Evolutionary conservation across 2,888 invertebrate genomes (phyloP), one percentile per base, ranked within the genome.

Genomic region (Ornithoptera priamus): DNA sequence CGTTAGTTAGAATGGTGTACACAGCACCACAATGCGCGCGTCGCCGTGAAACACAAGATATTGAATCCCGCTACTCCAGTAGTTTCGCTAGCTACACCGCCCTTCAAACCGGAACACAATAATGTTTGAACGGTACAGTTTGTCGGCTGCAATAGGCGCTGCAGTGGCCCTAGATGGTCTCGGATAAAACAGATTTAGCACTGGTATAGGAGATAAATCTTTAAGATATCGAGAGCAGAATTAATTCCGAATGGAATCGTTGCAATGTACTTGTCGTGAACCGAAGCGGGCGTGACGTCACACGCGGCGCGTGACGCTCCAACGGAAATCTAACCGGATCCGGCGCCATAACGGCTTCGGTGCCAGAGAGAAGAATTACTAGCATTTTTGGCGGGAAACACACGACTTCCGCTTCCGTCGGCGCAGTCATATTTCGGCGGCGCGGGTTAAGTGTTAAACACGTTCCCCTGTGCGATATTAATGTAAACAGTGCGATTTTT

Each of bases 321-420:
- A 73, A 65, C 75, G 77, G 83, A 85, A 85, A 85, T 84, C 82
- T 82, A 81, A 79, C 85, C 85, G 90, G 90, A 89, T 80, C 80
- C 73, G 79, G 76, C 86, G 85, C 85, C 86, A 85, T 87, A 86
- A 86, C 84, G 86, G 88, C 85, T 85, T 85, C 85, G 85, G 85
- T 85, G 85, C 78, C 78, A 82, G 83, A 81, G 84, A 83, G 87
- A 88, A 88, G 70, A 89, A 88, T 88, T 87, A 88, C 85, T 77
- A 84, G 85, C 85, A 82, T 86, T 89, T 90, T 89, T 83, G 85
- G 82, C 79, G 84, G 88, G 87, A 89, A 88, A 89, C 86, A 85
- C 82, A 81, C 82, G 81, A 81, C 82, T 83, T 90, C 90, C 90
- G 82, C 42, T 82, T 85, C 84, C 83, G 81, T 78, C 73, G 63